These are phyloP conservation scores for Gambusia affinis DNA, from an alignment of 2,113 vertebrate genomes.

Conservation along the genomic window DNA sequence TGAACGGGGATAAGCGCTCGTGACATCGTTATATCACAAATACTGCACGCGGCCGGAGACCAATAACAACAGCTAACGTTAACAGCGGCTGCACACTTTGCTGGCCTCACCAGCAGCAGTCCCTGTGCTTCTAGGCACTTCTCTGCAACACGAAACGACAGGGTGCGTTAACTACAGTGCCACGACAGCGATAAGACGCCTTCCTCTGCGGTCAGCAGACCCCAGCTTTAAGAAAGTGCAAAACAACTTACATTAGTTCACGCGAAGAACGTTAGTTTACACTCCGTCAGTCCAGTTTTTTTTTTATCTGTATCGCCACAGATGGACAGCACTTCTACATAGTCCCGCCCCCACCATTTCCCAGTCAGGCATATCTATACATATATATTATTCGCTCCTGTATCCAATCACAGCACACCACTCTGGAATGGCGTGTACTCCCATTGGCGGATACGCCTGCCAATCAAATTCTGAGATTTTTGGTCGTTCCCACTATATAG, in stretches of 20 bases:
- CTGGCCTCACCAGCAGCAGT: constrained; percentile 24
- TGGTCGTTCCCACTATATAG: constrained; percentile 73
- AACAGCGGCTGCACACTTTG: constrained; percentile 43
- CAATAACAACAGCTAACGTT: constrained; percentile 52
- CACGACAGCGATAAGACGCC: neutral
- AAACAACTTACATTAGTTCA: constrained; percentile 77
- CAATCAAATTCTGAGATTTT: constrained; percentile 44
- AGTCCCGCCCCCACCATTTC: constrained; percentile 70
- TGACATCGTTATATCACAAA: constrained; percentile 56
- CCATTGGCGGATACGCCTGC: constrained; percentile 65
- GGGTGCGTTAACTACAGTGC: constrained; percentile 6
- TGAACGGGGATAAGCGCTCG: constrained; percentile 30
- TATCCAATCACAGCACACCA: constrained; percentile 69
- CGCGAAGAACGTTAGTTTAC: constrained; percentile 48
- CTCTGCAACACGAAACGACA: constrained; percentile 31
- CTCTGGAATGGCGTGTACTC: neutral
- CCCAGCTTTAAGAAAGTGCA: neutral
- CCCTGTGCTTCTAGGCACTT: constrained; percentile 52
- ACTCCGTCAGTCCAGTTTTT: constrained; percentile 60
- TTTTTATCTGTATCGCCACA: constrained; percentile 68
- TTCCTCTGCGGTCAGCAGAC: neutral
- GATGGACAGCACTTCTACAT: constrained; percentile 70
- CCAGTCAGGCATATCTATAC: constrained; percentile 73
- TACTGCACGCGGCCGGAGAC: constrained; percentile 40
- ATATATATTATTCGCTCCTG: constrained; percentile 46